Conservation (phyloP, 1,140 invertebrate genomes). For the Dufourea novaeangliae region DNA sequence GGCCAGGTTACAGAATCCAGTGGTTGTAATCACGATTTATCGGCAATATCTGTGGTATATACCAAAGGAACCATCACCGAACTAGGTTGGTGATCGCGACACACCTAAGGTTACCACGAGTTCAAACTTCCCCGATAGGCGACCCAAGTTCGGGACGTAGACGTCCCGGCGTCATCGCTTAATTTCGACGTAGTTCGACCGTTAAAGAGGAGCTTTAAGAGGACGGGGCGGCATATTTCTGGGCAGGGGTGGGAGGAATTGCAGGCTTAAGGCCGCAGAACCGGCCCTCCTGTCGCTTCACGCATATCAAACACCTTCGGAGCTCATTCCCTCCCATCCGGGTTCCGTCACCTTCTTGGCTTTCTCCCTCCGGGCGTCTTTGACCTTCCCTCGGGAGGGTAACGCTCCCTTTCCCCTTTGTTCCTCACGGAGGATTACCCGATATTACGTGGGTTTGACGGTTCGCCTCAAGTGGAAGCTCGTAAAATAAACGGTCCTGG, state of each 20-base stretch:
- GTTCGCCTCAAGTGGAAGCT: conserved; percentile 59
- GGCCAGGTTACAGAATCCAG: conserved; percentile 4
- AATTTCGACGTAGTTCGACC: conserved; percentile 65
- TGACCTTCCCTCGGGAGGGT: neutral
- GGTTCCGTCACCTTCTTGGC: conserved; percentile 14
- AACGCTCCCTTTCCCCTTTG: conserved; percentile 25
- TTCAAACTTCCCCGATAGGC: neutral
- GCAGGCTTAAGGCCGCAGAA: conserved; percentile 66
- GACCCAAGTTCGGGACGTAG: neutral
- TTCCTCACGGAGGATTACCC: conserved; percentile 63
- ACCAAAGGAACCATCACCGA: conserved; percentile 28
- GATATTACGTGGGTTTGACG: conserved; percentile 70
- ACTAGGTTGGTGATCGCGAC: conserved; percentile 22
- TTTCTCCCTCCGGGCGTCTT: conserved; percentile 2
- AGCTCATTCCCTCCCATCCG: conserved; percentile 44
- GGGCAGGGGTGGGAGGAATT: conserved; percentile 57
- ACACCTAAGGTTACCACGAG: neutral
- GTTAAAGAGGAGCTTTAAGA: conserved; percentile 67
- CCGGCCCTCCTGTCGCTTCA: conserved; percentile 49
- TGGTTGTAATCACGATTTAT: conserved; percentile 44
- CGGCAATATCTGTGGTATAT: conserved; percentile 40
- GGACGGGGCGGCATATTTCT: conserved; percentile 66
- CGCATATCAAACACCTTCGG: conserved; percentile 69
- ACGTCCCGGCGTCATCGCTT: conserved; percentile 48
- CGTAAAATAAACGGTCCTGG: conserved; percentile 64